Base-by-base conservation (phyloP, 1,140 invertebrate species). In the Aleiodes sp. region DNA sequence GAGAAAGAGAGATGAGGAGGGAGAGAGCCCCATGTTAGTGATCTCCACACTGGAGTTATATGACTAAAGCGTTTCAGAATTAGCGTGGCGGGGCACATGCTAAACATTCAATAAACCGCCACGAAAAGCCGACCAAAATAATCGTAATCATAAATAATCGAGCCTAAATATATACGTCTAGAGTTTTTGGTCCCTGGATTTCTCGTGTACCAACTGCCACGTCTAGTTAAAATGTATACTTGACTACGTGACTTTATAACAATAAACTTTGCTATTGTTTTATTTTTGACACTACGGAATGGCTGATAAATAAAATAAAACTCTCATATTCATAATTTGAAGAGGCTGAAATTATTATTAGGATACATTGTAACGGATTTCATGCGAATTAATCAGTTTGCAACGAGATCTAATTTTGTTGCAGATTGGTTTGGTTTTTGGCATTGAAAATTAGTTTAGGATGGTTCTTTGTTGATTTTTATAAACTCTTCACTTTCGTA, bases 91-190 rank as follows among this genome's bases (percentile, higher is more conserved):
- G 75, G 76, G 77, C 82, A 82, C 81, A 82, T 82, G 81, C 80
- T 84, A 81, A 84, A 82, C 81, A 80, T 80, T 83, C 77, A 76
- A 82, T 84, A 84, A 84, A 84, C 74, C 77, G 80, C 76, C 62
- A 76, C 78, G 79, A 81, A 72, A 80, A 81, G 77, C 78, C 78
- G 81, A 79, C 78, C 77, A 73, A 78, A 78, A 83, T 83, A 84
- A 84, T 83, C 81, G 81, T 84, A 83, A 83, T 83, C 82, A 82
- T 84, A 84, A 84, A 84, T 84, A 83, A 84, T 82, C 80, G 75
- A 70, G 70, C 78, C 80, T 82, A 82, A 83, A 84, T 83, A 83
- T 84, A 83, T 80, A 66, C 57, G 65, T 65, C 66, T 68, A 68
- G 66, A 37, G 35, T 68, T 39, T 62, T 60, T 68, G 63, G 80